Percentiles rank a stretch among this genome's conserved stretches.
Evolutionary conservation across 2,888 invertebrate genomes (phyloP).

Genomic region (Stegana nigrithorax): DNA sequence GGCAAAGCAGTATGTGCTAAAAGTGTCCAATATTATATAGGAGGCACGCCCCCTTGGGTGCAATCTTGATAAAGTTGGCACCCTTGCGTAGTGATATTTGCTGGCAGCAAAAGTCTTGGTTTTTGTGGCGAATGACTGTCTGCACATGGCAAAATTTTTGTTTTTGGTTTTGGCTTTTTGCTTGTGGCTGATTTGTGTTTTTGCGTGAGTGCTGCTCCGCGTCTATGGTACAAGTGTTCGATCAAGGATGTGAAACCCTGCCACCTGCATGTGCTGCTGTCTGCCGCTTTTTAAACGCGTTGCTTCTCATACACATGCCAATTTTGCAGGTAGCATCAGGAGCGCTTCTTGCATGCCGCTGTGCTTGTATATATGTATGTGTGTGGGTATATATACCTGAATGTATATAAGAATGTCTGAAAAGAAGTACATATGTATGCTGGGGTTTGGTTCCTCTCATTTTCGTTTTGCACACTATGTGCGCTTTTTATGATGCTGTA

Average conservation of each 20-base stretch:
- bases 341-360: too few relatives aligned
- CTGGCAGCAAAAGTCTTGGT: slow-evolving; percentile 39
- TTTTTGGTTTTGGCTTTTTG: not conserved
- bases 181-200: slow-evolving; percentile 9
- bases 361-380: too few relatives aligned
- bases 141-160: too few relatives aligned
- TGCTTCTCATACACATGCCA: not conserved
- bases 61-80: not conserved
- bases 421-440: slow-evolving; percentile 20
- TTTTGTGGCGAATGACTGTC: too few relatives aligned
- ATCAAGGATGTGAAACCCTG: too few relatives aligned
- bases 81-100: slow-evolving; percentile 20
- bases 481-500: slow-evolving; percentile 51
- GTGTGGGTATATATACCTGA: too few relatives aligned
- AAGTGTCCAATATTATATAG: slow-evolving; percentile 40
- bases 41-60: not conserved
- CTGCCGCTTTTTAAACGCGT: too few relatives aligned
- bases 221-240: too few relatives aligned
- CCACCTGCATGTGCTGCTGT: too few relatives aligned
- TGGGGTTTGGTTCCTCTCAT: slow-evolving; percentile 11
- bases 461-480: slow-evolving; percentile 41
- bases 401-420: too few relatives aligned
- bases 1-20: slow-evolving; percentile 46
- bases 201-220: too few relatives aligned
- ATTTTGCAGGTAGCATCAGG: too few relatives aligned